Evolutionary conservation across 2,888 invertebrate genomes (phyloP).

Genomic region (Nomada fabriciana): DNA sequence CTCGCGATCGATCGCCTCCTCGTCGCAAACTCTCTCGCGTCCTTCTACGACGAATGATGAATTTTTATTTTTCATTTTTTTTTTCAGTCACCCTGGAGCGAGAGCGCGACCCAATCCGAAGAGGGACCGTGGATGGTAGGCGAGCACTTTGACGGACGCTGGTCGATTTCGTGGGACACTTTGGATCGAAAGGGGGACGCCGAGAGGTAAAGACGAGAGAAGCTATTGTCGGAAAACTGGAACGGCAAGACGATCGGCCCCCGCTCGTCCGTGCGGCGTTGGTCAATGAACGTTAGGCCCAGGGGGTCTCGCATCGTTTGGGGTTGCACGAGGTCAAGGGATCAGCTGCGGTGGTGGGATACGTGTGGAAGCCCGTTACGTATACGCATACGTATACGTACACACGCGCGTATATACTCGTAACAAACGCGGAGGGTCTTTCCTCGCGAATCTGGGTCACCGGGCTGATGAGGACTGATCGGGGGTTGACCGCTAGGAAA

Average conservation of each 20-base stretch:
- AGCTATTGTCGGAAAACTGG: conserved; percentile 8
- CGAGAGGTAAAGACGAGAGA: background rate
- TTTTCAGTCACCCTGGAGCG: background rate
- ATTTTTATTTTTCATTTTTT: background rate
- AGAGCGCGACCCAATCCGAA: background rate
- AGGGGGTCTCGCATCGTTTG: conserved; percentile 74
- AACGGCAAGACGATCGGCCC: conserved; percentile 31
- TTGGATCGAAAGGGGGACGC: background rate
- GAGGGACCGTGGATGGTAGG: background rate
- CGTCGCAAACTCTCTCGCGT: conserved; percentile 54
- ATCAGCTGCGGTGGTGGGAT: conserved; percentile 76
- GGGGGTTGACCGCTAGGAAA: conserved; percentile 81
- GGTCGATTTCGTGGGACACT: too few species aligned
- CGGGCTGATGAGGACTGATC: conserved; percentile 82
- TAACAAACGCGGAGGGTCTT: conserved; percentile 73
- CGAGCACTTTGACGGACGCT: background rate
- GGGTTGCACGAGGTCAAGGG: conserved; percentile 80
- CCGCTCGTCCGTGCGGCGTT: conserved; percentile 39
- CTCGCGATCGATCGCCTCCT: conserved; percentile 74
- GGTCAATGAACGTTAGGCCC: conserved; percentile 71
- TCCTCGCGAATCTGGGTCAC: conserved; percentile 81
- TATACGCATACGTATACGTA: conserved; percentile 52
- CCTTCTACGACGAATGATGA: background rate
- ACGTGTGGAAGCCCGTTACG: conserved; percentile 48
- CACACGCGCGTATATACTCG: conserved; percentile 59